These are phyloP conservation scores for Athetis lepigone DNA, from an alignment of 2,888 invertebrate species.

Conservation along the genomic window DNA sequence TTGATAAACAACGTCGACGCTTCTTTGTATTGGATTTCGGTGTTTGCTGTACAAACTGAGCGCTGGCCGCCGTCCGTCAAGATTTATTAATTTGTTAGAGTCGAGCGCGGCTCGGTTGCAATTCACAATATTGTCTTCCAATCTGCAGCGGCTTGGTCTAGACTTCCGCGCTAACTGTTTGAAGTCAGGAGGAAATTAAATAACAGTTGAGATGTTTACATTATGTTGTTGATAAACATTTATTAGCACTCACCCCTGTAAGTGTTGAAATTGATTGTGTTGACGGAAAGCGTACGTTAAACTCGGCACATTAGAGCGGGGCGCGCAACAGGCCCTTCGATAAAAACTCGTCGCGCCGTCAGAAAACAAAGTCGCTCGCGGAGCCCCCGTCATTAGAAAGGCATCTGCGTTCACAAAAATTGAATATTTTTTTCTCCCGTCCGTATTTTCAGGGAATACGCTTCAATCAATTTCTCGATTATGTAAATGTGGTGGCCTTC, in stretches of 20 bases:
- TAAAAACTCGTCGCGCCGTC: constrained; percentile 59
- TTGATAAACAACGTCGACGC: constrained; percentile 77
- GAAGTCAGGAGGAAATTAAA: not conserved
- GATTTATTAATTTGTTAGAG: constrained; percentile 59
- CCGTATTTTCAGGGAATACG: constrained; percentile 80
- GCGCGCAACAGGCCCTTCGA: constrained; percentile 72
- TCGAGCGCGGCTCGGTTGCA: constrained; percentile 11
- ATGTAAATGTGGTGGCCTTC: constrained; percentile 81
- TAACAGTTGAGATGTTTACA: constrained; percentile 8
- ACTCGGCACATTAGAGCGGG: constrained; percentile 43
- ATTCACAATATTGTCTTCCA: constrained; percentile 38
- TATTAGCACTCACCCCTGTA: constrained; percentile 43
- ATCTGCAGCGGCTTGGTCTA: constrained; percentile 16
- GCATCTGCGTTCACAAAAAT: constrained; percentile 80
- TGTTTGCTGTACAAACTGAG: constrained; percentile 60
- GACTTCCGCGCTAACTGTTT: constrained; percentile 18
- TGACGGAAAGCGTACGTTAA: constrained; percentile 43
- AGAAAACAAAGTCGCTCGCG: constrained; percentile 68
- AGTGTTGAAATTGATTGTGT: constrained; percentile 50
- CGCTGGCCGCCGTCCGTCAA: constrained; percentile 39
- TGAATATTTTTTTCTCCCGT: constrained; percentile 76
- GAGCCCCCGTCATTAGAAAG: constrained; percentile 77
- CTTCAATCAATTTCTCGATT: constrained; percentile 89
- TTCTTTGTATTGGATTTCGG: constrained; percentile 79
- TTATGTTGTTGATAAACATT: constrained; percentile 33